These are phyloP conservation scores for Didymodactylos carnosus DNA, from an alignment of 2,888 invertebrate genomes.

Conservation along the genomic window DNA sequence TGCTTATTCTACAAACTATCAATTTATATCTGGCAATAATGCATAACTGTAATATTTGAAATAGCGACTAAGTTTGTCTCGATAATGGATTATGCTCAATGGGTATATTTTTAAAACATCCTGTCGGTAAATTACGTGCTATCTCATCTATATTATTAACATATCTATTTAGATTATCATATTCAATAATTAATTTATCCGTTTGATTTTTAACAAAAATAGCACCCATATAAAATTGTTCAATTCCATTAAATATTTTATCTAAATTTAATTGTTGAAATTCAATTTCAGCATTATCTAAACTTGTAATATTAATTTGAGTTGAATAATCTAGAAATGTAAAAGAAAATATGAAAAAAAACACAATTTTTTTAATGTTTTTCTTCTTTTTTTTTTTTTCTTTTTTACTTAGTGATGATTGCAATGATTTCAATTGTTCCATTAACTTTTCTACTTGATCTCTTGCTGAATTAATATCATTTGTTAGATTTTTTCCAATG, in stretches of 20 bases:
- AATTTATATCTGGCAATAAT: too few species aligned
- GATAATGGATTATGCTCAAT: not conserved
- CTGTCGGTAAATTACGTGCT: not conserved
- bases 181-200: not conserved
- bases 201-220: not conserved
- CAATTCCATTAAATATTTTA: not conserved
- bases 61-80: too few species aligned
- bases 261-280: not conserved
- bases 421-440: not conserved
- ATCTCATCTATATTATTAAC: not conserved
- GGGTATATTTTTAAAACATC: not conserved
- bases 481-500: not conserved
- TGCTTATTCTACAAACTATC: too few species aligned
- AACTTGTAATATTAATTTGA: not conserved
- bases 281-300: not conserved
- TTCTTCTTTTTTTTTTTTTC: too few species aligned
- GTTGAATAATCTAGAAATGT: not conserved
- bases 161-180: not conserved
- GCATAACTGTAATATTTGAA: too few species aligned
- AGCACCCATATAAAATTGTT: not conserved
- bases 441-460: not conserved
- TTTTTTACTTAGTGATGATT: not conserved
- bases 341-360: not conserved
- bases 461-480: not conserved
- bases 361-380: too few species aligned